phyloP scores from a whole-genome alignment of 2,113 vertebrate genomes.

The Chlorodrepanis virens region DNA sequence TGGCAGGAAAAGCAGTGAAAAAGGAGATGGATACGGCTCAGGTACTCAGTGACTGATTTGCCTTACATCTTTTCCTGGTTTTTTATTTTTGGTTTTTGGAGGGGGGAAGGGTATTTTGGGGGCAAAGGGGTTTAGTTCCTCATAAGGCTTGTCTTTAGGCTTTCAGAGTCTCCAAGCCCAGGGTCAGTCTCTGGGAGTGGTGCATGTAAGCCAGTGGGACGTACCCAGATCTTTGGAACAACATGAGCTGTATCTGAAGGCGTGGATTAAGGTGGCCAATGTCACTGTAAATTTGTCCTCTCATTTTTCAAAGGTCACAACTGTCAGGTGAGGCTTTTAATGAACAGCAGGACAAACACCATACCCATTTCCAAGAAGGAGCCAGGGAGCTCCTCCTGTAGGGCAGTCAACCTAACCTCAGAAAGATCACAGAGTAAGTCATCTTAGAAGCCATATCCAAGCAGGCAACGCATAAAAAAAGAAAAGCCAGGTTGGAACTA shows the following conservation, averaged over 20 bases:
- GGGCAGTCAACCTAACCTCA: neutral
- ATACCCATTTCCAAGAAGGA: neutral
- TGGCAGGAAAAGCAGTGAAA: neutral
- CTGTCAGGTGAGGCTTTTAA: neutral
- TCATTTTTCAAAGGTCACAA: neutral
- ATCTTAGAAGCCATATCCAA: neutral
- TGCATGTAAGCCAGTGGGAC: neutral
- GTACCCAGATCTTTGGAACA: neutral
- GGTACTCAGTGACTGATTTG: neutral
- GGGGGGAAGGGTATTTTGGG: neutral
- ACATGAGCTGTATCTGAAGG: neutral
- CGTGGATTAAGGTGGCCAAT: neutral
- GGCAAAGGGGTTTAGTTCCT: neutral
- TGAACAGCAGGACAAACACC: neutral
- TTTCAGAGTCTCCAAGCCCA: neutral
- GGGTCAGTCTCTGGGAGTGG: neutral
- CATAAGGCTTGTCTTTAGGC: neutral
- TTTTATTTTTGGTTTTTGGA: neutral
- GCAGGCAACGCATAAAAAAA: neutral
- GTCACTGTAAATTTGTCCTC: neutral
- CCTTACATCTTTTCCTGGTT: fast-evolving
- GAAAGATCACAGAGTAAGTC: neutral
- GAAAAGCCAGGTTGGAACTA: neutral
- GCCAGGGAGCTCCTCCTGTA: neutral
- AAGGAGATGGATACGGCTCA: neutral